Conservation (phyloP, 2,113 vertebrate genomes). For the Coptodon rendalli region DNA sequence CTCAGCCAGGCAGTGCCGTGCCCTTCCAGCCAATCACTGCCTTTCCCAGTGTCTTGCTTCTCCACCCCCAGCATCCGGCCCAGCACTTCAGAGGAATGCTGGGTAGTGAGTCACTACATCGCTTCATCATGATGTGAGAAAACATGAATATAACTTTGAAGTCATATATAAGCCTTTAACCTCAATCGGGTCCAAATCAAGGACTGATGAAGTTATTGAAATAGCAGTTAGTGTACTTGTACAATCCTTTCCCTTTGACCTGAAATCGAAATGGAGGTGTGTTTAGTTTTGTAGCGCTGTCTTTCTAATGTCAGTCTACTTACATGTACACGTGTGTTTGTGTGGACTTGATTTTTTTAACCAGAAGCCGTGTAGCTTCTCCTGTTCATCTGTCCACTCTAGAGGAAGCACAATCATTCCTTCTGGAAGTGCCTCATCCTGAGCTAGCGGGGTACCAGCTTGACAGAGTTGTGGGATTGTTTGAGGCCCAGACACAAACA, state of each 20-base stretch:
- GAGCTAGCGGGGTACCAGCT: constrained; percentile 45
- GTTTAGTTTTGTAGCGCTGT: neutral
- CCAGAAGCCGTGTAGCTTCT: constrained; percentile 27
- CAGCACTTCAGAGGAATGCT: constrained; percentile 81
- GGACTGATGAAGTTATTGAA: neutral
- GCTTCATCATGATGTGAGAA: constrained; percentile 86
- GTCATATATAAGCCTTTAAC: neutral
- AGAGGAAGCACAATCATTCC: constrained; percentile 79
- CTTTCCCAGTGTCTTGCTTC: constrained; percentile 79
- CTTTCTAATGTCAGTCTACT: neutral
- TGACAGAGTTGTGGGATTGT: constrained; percentile 77
- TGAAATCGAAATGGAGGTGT: neutral
- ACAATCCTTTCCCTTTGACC: neutral
- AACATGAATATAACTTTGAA: neutral
- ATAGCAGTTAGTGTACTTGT: neutral
- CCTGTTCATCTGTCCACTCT: constrained; percentile 70
- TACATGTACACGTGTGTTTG: neutral
- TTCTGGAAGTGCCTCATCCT: constrained; percentile 59
- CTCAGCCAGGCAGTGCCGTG: constrained; percentile 62
- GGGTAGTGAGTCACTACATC: constrained; percentile 74
- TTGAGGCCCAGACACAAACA: constrained; percentile 57
- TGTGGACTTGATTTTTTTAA: neutral
- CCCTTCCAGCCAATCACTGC: constrained; percentile 74
- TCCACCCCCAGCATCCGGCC: constrained; percentile 53
- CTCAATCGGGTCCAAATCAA: neutral